Conservation (phyloP, 2,888 invertebrate genomes). For the Netelia virgata region DNA sequence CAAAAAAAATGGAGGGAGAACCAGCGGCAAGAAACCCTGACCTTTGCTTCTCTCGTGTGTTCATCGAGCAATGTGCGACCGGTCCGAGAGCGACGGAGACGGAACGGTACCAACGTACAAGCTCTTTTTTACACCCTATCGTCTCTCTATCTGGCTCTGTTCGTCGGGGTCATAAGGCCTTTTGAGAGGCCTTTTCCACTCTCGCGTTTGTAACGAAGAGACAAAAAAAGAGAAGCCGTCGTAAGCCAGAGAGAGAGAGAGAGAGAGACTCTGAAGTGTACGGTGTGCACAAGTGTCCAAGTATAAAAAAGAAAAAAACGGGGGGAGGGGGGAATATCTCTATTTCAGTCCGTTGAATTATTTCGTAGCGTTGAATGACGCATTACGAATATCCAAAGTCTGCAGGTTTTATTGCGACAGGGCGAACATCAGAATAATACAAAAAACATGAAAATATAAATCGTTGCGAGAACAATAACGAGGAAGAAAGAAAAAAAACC, state of each 20-base stretch:
- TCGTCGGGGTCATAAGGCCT: slow-evolving; percentile 48
- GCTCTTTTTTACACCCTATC: slow-evolving; percentile 60
- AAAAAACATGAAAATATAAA: too few relatives aligned
- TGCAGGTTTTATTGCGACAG: too few relatives aligned
- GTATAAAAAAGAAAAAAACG: background rate
- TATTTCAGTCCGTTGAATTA: too few relatives aligned
- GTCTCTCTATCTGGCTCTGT: slow-evolving; percentile 47
- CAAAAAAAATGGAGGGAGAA: slow-evolving; percentile 19
- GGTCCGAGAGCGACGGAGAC: slow-evolving; percentile 39
- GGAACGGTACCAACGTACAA: slow-evolving; percentile 15
- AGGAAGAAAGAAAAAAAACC: too few relatives aligned
- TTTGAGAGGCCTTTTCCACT: slow-evolving; percentile 36
- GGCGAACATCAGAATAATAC: too few relatives aligned
- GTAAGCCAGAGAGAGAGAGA: background rate
- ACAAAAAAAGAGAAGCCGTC: background rate
- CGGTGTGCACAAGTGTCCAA: background rate
- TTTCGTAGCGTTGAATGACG: too few relatives aligned
- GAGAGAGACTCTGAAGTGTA: background rate
- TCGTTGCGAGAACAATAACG: too few relatives aligned
- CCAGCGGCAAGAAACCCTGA: slow-evolving; percentile 40
- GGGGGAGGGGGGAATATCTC: background rate
- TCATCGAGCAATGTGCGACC: slow-evolving; percentile 23
- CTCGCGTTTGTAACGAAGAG: slow-evolving; percentile 28
- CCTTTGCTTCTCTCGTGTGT: slow-evolving; percentile 51
- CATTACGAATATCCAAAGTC: too few relatives aligned